Conservation (phyloP, 1,140 invertebrate species). For the Drosophila setifemur region DNA sequence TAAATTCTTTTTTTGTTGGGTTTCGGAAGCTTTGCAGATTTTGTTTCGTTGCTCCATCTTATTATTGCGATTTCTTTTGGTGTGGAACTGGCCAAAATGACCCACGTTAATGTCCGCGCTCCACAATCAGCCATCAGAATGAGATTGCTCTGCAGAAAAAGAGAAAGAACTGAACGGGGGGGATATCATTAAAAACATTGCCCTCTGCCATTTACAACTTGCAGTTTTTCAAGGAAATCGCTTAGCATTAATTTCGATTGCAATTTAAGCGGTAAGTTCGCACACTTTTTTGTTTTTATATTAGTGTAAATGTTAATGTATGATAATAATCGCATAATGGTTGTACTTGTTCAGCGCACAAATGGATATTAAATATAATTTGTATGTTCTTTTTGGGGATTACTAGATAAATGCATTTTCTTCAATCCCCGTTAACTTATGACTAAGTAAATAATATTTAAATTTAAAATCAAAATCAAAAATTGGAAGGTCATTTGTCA, state of each 20-base stretch:
- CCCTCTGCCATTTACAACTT: constrained; percentile 46
- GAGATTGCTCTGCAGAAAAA: neutral
- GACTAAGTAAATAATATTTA: too few species aligned
- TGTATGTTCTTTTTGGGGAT: neutral
- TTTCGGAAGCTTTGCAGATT: constrained; percentile 42
- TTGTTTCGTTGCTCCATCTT: constrained; percentile 45
- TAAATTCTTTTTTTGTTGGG: neutral
- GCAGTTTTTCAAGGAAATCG: constrained; percentile 55
- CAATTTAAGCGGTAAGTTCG: constrained; percentile 49
- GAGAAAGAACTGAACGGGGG: neutral
- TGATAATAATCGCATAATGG: constrained; percentile 14
- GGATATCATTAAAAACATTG: constrained; percentile 58
- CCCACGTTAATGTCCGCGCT: constrained; percentile 64
- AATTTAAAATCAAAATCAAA: too few species aligned
- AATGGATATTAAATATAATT: constrained; percentile 1
- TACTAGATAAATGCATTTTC: neutral
- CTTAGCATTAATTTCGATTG: constrained; percentile 63
- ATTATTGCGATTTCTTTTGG: constrained; percentile 58
- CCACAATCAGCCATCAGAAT: constrained; percentile 35
- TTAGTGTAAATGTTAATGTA: constrained; percentile 19
- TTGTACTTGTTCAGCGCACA: neutral
- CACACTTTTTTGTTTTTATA: neutral
- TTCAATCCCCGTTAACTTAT: too few species aligned
- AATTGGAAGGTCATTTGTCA: too few species aligned
- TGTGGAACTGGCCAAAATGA: constrained; percentile 61